Evolutionary conservation across 35 echinoderm and acorn worm species (phyloP).

Genomic region (Lytechinus variegatus): DNA sequence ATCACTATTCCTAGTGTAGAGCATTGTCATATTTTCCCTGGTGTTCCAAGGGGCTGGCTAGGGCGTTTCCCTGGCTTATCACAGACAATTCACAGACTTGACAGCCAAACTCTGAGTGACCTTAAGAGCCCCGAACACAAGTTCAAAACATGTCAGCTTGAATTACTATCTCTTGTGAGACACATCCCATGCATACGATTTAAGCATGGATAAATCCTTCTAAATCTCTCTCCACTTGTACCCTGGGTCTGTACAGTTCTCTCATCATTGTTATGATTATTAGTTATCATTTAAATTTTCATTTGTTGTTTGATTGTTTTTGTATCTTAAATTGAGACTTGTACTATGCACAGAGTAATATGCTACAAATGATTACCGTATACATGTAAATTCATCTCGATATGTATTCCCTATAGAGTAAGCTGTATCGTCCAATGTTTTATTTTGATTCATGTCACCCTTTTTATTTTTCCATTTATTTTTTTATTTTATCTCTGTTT

Average conservation of each 20-base stretch:
- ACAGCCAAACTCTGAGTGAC: neutral
- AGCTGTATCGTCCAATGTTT: too few relatives aligned
- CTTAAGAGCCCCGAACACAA: neutral
- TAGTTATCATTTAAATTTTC: too few relatives aligned
- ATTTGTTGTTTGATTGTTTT: too few relatives aligned
- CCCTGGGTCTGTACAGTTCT: neutral
- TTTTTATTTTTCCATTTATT: too few relatives aligned
- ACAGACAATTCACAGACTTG: neutral
- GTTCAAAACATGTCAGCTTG: slow-evolving; percentile 3
- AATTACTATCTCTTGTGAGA: neutral
- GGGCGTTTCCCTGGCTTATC: neutral
- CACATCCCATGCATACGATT: neutral
- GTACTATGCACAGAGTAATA: too few relatives aligned
- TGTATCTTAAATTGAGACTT: too few relatives aligned
- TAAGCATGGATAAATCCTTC: neutral
- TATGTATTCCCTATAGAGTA: too few relatives aligned
- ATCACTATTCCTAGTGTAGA: neutral
- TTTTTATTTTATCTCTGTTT: too few relatives aligned
- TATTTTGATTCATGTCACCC: too few relatives aligned
- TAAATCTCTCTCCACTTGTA: neutral
- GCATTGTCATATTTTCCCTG: neutral
- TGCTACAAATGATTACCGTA: too few relatives aligned
- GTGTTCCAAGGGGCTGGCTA: neutral
- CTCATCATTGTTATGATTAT: neutral
- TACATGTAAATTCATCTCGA: too few relatives aligned